Evolutionary conservation across 2,113 vertebrate species (phyloP).

Genomic region (Macroglossus sobrinus): DNA sequence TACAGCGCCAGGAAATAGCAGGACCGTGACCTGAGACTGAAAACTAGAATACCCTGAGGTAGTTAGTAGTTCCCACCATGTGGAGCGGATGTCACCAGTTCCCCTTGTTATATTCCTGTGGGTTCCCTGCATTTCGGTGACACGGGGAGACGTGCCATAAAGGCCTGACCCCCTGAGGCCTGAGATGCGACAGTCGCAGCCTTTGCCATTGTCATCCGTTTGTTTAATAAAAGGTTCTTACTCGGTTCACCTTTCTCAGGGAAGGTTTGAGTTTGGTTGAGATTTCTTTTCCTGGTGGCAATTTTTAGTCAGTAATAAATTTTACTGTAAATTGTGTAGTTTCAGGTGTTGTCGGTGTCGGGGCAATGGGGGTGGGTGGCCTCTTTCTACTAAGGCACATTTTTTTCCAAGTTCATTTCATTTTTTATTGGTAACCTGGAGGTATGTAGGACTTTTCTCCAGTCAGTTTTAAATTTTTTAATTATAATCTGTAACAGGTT

Average conservation of each 20-base stretch:
- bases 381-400: background rate
- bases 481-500: background rate
- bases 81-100: background rate
- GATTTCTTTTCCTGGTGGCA: background rate
- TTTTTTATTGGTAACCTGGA: background rate
- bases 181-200: background rate
- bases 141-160: fast-evolving
- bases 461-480: background rate
- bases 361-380: fast-evolving
- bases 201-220: background rate
- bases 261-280: background rate
- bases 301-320: background rate
- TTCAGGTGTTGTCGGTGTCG: background rate
- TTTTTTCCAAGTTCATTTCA: background rate
- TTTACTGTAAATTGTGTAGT: background rate
- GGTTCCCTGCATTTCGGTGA: background rate
- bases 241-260: background rate
- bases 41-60: background rate
- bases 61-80: background rate
- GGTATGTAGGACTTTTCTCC: background rate
- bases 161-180: background rate
- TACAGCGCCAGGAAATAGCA: background rate
- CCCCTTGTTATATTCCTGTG: background rate
- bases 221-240: background rate
- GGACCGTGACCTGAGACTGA: background rate